These are phyloP conservation scores for Tiphia femorata DNA, from an alignment of 2,888 invertebrate genomes.

Conservation along the genomic window DNA sequence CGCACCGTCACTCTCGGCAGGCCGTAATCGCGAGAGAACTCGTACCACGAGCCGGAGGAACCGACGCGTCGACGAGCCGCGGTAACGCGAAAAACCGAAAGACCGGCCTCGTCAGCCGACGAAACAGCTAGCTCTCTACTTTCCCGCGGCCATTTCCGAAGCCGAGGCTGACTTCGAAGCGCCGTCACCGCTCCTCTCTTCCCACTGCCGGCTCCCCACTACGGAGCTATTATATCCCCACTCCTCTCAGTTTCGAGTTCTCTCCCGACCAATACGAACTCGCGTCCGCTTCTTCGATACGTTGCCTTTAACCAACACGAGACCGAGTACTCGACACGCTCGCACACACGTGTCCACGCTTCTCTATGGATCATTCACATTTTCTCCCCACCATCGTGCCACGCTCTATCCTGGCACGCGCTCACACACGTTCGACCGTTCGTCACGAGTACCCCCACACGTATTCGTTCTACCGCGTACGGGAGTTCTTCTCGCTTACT, in stretches of 20 bases:
- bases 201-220: conserved; percentile 11
- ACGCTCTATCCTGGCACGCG: conserved; percentile 36
- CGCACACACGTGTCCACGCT: conserved; percentile 8
- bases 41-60: conserved; percentile 27
- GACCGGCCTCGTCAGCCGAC: conserved; percentile 45
- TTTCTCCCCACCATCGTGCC: conserved; percentile 55
- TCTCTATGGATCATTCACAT: conserved; percentile 65
- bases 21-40: conserved; percentile 16
- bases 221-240: too few species aligned
- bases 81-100: conserved; percentile 4
- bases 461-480: neutral
- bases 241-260: neutral
- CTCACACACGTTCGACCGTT: neutral
- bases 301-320: too few species aligned
- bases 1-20: too few species aligned
- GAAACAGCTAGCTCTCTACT: conserved; percentile 63
- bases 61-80: conserved; percentile 20
- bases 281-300: conserved; percentile 6
- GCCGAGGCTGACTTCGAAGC: conserved; percentile 59
- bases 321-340: too few species aligned
- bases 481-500: neutral
- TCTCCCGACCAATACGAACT: conserved; percentile 1
- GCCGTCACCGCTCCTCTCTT: conserved; percentile 68
- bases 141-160: conserved; percentile 68
- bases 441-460: neutral